phyloP scores from a whole-genome alignment of 2,113 vertebrate genomes.

The Siniperca knerii region DNA sequence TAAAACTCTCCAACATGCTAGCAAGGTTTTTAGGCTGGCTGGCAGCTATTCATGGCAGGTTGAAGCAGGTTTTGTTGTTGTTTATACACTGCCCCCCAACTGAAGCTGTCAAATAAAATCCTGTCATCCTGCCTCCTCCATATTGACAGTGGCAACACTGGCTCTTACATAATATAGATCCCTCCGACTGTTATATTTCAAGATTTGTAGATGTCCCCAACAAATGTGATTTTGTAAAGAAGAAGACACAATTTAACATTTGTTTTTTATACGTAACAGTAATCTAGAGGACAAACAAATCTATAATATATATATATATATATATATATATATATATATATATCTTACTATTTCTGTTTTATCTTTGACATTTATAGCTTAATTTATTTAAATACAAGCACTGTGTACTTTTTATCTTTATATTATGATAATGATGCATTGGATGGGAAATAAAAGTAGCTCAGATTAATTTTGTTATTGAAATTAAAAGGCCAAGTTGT shows the following conservation, averaged over 20 bases:
- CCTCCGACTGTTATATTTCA: conserved; percentile 1
- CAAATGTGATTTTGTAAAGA: background rate
- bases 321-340: too few relatives aligned
- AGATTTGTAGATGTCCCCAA: background rate
- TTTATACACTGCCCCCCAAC: conserved; percentile 11
- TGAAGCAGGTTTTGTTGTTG: conserved; percentile 49
- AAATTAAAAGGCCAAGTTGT: background rate
- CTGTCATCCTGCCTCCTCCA: conserved; percentile 21
- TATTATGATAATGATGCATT: background rate
- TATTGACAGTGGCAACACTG: conserved; percentile 39
- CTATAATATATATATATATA: too few relatives aligned
- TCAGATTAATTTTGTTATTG: background rate
- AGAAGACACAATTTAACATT: background rate
- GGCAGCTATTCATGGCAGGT: conserved; percentile 25
- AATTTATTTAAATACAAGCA: background rate
- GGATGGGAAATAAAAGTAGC: background rate
- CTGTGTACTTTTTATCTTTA: background rate
- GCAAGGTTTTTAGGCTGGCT: conserved; percentile 19
- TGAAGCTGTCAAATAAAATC: conserved; percentile 51
- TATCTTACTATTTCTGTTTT: background rate
- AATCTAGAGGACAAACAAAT: background rate
- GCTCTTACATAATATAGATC: conserved; percentile 17
- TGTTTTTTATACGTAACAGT: background rate
- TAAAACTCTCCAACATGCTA: conserved; percentile 9
- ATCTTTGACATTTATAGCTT: background rate